Evolutionary conservation across 2,797 vertebrate species (phyloP).

Genomic region (Betta splendens): DNA sequence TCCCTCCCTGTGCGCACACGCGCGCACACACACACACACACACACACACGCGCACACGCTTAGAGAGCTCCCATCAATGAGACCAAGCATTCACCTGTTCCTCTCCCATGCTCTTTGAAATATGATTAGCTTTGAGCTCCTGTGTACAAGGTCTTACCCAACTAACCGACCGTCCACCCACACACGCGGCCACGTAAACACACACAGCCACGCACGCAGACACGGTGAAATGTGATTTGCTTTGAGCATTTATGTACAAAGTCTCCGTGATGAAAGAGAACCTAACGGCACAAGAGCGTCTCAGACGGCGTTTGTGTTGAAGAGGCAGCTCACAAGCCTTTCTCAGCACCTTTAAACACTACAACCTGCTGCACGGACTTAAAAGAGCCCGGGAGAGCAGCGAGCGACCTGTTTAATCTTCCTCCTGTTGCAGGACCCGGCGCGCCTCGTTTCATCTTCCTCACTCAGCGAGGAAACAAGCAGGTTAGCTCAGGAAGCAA

Average conservation of each 20-base stretch:
- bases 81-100: constrained; percentile 82
- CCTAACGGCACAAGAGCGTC: constrained; percentile 89
- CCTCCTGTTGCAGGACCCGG: constrained; percentile 69
- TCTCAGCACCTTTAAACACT: constrained; percentile 75
- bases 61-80: constrained; percentile 58
- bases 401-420: constrained; percentile 80
- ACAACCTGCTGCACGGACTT: constrained; percentile 76
- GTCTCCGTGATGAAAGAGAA: constrained; percentile 95
- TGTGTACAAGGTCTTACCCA: constrained; percentile 91
- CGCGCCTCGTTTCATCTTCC: constrained; percentile 72
- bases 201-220: constrained; percentile 9
- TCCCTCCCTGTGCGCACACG: constrained; percentile 6
- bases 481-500: constrained; percentile 64
- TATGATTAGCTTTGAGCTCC: constrained; percentile 98
- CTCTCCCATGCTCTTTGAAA: constrained; percentile 86
- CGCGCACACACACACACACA: not conserved
- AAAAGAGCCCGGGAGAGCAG: constrained; percentile 76
- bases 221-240: constrained; percentile 94
- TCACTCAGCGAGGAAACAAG: constrained; percentile 66
- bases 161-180: constrained; percentile 43
- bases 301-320: constrained; percentile 69
- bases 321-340: constrained; percentile 59
- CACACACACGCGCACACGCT: constrained; percentile 28
- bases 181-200: constrained; percentile 19
- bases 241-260: constrained; percentile 99